Base-by-base conservation (phyloP, 1,140 invertebrate genomes). In the Listronotus bonariensis region DNA sequence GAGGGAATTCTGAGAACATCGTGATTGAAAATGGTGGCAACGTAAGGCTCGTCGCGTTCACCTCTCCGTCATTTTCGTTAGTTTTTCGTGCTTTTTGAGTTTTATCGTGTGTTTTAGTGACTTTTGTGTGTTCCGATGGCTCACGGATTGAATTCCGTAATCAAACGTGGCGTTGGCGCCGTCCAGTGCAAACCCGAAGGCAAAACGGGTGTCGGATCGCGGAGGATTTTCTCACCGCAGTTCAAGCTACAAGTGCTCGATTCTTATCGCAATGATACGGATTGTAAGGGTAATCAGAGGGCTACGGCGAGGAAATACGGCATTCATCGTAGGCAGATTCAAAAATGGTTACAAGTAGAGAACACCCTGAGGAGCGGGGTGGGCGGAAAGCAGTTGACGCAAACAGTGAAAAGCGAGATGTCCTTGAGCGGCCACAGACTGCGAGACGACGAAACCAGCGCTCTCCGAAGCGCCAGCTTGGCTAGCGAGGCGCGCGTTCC, bases 281-380 rank as follows among this genome's bases (percentile, higher is more conserved):
- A 93, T 75, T 93, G 91, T 77, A 87, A 90, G 69, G 91, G 91
- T 9, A 93, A 93, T 78, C 91, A 93, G 74, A 81, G 91, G 12
- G 89, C 92, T 0, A 93, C 92, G 1, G 92, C 92, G 6, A 84
- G 91, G 62, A 93, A 94, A 77, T 93, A 92, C 75, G 89, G 89
- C 14, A 93, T 93, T 52, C 91, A 93, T 75, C 83, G 92, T 11
- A 82, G 91, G 26, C 91, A 93, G 77, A 92, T 94, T 55, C 91
- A 93, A 77, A 93, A 94, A 82, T 94, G 92, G 92, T 77, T 94
- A 56, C 91, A 92, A 78, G 89, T 88, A 69, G 90, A 93, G 77
- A 85, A 85, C 34, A 87, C 87, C 72, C 78, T 93, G 38, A 82
- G 88, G 69, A 89, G 85, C 49, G 87, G 85, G 53, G 85, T 89